phyloP scores from a whole-genome alignment of 1,140 invertebrate genomes.

The Drosophila lacteicornis region DNA sequence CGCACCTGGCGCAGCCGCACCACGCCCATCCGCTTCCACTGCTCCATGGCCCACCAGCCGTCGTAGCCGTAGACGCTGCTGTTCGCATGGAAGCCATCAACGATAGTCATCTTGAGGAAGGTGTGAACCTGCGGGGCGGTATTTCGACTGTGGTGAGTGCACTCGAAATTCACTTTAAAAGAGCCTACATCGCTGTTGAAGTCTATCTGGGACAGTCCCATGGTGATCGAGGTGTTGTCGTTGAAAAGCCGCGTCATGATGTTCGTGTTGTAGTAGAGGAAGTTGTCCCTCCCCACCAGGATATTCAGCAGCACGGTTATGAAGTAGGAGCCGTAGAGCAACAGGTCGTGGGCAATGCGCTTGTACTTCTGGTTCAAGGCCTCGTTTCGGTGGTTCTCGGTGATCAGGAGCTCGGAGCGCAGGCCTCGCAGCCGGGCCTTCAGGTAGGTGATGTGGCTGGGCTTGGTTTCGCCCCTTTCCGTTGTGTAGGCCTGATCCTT shows the following conservation, averaged over 20 bases:
- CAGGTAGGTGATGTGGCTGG: constrained; percentile 40
- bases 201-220: constrained; percentile 32
- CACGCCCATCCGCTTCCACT: constrained; percentile 53
- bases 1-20: constrained; percentile 66
- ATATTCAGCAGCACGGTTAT: constrained; percentile 41
- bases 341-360: constrained; percentile 48
- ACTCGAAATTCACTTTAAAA: background rate
- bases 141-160: too few species aligned
- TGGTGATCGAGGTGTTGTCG: constrained; percentile 16
- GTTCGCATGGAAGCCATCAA: constrained; percentile 34
- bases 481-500: background rate
- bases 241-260: constrained; percentile 28
- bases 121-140: constrained; percentile 24
- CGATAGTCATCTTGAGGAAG: constrained; percentile 39
- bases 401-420: constrained; percentile 50
- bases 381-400: constrained; percentile 55
- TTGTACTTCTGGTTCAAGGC: constrained; percentile 53
- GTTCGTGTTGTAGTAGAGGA: constrained; percentile 42
- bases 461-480: background rate
- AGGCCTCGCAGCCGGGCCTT: constrained; percentile 35
- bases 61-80: background rate
- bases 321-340: constrained; percentile 55
- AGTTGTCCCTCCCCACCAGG: constrained; percentile 16
- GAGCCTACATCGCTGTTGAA: constrained; percentile 23
- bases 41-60: constrained; percentile 50